These are phyloP conservation scores for Aphelenchoides besseyi DNA, from an alignment of 1,140 invertebrate species.

Conservation along the genomic window DNA sequence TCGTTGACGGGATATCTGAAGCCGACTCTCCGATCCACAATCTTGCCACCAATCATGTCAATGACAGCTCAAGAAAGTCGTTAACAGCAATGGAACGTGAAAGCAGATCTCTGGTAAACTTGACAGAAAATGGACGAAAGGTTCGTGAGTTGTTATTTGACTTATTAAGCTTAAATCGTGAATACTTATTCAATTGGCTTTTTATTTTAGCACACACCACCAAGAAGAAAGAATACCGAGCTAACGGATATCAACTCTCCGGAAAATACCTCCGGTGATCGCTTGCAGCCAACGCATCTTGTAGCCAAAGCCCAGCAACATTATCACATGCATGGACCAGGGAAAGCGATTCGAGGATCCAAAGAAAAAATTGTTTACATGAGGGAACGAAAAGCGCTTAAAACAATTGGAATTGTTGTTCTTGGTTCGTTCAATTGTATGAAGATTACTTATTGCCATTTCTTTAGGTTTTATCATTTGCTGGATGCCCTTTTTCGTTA, in stretches of 20 bases:
- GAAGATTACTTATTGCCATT: slow-evolving; percentile 6
- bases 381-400: slow-evolving; percentile 66
- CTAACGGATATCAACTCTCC: not conserved
- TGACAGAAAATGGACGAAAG: slow-evolving; percentile 16
- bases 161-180: not conserved
- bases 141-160: slow-evolving; percentile 16
- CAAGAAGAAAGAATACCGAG: not conserved
- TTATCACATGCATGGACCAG: slow-evolving; percentile 34
- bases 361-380: slow-evolving; percentile 63
- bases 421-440: slow-evolving; percentile 58
- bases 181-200: too few species aligned
- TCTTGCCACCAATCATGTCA: slow-evolving; percentile 17
- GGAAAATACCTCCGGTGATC: not conserved
- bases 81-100: slow-evolving; percentile 29
- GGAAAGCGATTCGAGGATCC: slow-evolving; percentile 51
- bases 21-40: not conserved
- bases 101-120: slow-evolving; percentile 46
- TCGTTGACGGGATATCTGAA: slow-evolving; percentile 13
- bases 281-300: slow-evolving; percentile 28
- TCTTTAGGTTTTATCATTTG: slow-evolving; percentile 65
- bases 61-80: not conserved
- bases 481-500: slow-evolving; percentile 67
- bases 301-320: slow-evolving; percentile 34
- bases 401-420: slow-evolving; percentile 66
- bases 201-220: slow-evolving; percentile 8